A percentile compares a stretch with the other conserved stretches of the same genome.
Evolutionary conservation across 1,140 invertebrate genomes (phyloP).

Genomic region (Platyscapa corneri): DNA sequence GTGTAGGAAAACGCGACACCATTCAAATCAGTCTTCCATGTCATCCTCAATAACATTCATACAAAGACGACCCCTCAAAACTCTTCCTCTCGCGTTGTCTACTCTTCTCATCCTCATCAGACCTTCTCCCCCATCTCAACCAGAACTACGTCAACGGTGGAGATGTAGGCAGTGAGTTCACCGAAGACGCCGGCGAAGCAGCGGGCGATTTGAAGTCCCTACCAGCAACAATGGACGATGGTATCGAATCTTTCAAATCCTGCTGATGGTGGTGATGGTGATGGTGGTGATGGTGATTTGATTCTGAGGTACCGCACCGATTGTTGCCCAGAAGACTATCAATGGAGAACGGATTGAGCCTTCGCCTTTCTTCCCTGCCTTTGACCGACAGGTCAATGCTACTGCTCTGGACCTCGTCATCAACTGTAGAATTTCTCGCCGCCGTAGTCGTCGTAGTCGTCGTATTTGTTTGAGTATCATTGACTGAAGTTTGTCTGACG

Average conservation of each 20-base stretch:
- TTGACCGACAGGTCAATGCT: conserved; percentile 73
- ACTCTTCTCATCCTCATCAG: not conserved
- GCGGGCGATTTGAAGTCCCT: conserved; percentile 55
- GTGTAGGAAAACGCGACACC: conserved; percentile 7
- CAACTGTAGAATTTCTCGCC: conserved; percentile 70
- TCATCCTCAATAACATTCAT: not conserved
- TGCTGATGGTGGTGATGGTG: conserved; percentile 61
- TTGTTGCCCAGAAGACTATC: conserved; percentile 83
- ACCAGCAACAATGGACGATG: conserved; percentile 27
- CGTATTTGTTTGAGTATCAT: conserved; percentile 57
- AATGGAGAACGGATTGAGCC: conserved; percentile 88
- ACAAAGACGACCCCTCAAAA: not conserved
- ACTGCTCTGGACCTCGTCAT: conserved; percentile 70
- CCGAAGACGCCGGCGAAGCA: conserved; percentile 61
- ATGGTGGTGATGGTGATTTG: conserved; percentile 28
- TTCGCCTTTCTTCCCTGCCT: conserved; percentile 76
- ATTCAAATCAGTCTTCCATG: not conserved
- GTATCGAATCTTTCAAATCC: conserved; percentile 64
- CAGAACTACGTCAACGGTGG: conserved; percentile 71
- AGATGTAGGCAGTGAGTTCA: conserved; percentile 66
- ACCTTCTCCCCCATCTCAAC: conserved; percentile 36
- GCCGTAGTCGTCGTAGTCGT: conserved; percentile 58
- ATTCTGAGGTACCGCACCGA: conserved; percentile 26
- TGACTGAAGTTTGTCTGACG: conserved; percentile 40
- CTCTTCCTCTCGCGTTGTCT: not conserved